Evolutionary conservation across 2,797 vertebrate genomes (phyloP), one percentile per base, ranked within the genome.

Genomic region (Ceryle rudis): DNA sequence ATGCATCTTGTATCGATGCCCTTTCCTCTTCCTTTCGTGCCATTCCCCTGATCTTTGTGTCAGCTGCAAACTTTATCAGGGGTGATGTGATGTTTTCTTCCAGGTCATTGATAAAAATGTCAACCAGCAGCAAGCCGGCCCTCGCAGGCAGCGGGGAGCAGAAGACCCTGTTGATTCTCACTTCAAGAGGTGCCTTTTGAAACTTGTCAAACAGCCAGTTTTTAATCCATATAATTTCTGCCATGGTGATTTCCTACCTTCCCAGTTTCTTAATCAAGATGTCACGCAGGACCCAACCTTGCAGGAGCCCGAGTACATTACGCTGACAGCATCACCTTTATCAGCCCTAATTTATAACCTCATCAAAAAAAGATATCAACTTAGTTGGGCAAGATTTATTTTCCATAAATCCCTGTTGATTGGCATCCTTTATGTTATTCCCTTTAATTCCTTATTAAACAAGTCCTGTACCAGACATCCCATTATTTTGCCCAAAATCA

Each of bases 381-480:
- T 72, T 92, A 62, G 66, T 73, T 21, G 47, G 51, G 81, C 64
- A 52, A 95, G 93, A 95, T 92, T 96, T 96, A 85, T 90, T 86
- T 89, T 90, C 92, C 93, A 91, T 93, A 94, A 94, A 94, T 92
- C 83, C 92, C 42, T 49, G 81, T 89, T 95, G 95, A 96, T 93
- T 96, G 95, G 88, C 89, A 85, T 74, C 87, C 84, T 89, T 96
- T 96, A 73, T 95, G 81, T 89, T 96, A 94, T 89, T 96, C 90
- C 67, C 78, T 92, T 89, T 96, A 94, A 95, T 97, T 94, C 92
- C 81, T 96, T 96, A 95, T 95, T 95, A 95, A 95, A 93, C 90
- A 95, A 94, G 89, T 95, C 96, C 90, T 7, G 66, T 84, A 71
- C 49, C 90, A 78, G 81, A 62, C 86, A 77, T 94, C 78, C 86